Evolutionary conservation across 1,140 invertebrate genomes (phyloP), one percentile per base, ranked within the genome.

Genomic region (Zaprionus vittiger): DNA sequence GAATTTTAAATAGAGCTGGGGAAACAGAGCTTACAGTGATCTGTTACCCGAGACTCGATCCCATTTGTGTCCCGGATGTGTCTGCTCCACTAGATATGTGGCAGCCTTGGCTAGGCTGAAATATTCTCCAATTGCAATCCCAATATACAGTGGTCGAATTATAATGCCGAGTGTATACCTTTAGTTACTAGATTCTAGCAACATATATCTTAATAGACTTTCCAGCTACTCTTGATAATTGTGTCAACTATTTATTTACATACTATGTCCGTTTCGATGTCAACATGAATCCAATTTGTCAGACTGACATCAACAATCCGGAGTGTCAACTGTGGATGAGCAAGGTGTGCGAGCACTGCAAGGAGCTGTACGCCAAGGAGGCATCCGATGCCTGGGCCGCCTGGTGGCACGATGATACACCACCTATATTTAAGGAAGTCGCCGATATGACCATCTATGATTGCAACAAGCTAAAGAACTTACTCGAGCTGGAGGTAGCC

Each of bases 241-340:
- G 14, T 70, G 55, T 59, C 64, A 67, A 34, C 2, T 44, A 17
- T 34, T 4, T 41, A 34, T 41, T 28, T 34, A 1, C 15, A 38
- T 70, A 63, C 7, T 17, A n/a, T 9, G 5, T 24, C 5, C 6
- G 5, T 69, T 56, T 52, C 34, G 31, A 47, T 66, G 38, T 63
- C 41, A 31, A 24, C 11, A 89, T 89, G 84, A 90, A 89, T 81
- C 84, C 85, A 11, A 60, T 55, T 52, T 89, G 84, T 31, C 37
- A 71, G 20, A 38, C 37, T 7, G 57, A 90, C 59, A 69, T 84
- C 11, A 60, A 72, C 22, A 66, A 9, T 31, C 20, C 61, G 6
- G 72, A 79, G 34, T 89, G 84, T 54, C 81, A 85, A 26, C 37
- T 26, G 6, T 89, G 84, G 84, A 90, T 89, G 81, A 60, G 15